Evolutionary conservation across 2,113 vertebrate genomes (phyloP).

Genomic region (Castor canadensis): DNA sequence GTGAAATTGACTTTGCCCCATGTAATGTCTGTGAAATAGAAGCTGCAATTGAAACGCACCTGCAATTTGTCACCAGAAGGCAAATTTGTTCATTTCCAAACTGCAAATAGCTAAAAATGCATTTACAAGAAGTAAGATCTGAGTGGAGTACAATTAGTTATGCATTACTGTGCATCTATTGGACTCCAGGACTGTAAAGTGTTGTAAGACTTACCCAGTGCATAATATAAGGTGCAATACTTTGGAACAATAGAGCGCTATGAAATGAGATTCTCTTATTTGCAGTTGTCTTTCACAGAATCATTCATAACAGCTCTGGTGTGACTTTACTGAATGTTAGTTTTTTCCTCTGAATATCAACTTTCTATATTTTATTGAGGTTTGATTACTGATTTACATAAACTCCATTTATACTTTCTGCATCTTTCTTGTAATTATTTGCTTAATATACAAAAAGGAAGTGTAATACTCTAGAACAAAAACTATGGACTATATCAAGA

Average conservation of each 20-base stretch:
- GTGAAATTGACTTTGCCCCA: not conserved
- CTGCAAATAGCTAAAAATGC: not conserved
- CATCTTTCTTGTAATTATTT: not conserved
- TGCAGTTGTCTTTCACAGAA: not conserved
- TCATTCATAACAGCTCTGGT: not conserved
- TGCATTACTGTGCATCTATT: not conserved
- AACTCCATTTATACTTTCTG: not conserved
- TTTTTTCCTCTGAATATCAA: not conserved
- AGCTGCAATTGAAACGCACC: not conserved
- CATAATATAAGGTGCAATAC: not conserved
- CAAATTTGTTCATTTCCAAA: slow-evolving; percentile 43
- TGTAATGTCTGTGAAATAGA: not conserved
- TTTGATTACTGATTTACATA: not conserved
- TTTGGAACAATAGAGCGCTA: not conserved
- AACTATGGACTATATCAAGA: not conserved
- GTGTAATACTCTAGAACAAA: not conserved
- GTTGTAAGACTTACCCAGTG: not conserved
- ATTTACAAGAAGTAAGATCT: not conserved
- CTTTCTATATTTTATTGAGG: not conserved
- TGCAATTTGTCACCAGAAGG: slow-evolving; percentile 23
- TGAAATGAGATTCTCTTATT: not conserved
- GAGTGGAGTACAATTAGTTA: not conserved
- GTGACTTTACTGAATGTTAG: not conserved
- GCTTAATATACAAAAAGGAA: slow-evolving; percentile 17
- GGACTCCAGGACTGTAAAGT: not conserved